These are phyloP conservation scores for Ellobius talpinus DNA, from an alignment of 2,113 vertebrate species.

Conservation along the genomic window DNA sequence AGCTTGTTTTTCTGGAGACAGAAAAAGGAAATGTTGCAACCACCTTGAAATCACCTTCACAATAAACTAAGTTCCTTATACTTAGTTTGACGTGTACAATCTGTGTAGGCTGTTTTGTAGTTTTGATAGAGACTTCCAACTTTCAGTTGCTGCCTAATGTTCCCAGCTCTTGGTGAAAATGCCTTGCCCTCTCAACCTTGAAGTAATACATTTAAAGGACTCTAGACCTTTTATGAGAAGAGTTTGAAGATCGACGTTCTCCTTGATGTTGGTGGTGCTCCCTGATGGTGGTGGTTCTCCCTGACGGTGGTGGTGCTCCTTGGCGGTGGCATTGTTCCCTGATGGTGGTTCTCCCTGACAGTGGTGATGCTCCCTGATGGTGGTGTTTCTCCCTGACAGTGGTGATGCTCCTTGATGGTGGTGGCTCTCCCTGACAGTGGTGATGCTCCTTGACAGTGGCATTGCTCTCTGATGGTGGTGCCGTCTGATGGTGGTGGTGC, in stretches of 20 bases:
- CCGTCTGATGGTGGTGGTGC: rapidly evolving
- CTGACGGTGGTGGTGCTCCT: too few relatives aligned
- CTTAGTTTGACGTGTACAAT: conserved; percentile 38
- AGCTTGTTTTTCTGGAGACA: conserved; percentile 29
- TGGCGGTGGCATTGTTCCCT: too few relatives aligned
- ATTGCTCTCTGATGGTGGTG: too few relatives aligned
- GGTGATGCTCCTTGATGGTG: rapidly evolving
- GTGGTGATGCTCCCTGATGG: too few relatives aligned
- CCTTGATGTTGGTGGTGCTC: too few relatives aligned
- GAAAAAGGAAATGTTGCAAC: conserved; percentile 30
- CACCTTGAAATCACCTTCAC: conserved; percentile 65
- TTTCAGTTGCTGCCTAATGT: conserved; percentile 26
- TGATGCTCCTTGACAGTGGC: rapidly evolving
- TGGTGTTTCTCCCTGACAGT: too few relatives aligned
- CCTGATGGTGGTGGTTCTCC: too few relatives aligned
- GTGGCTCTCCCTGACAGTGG: too few relatives aligned
- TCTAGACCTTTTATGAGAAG: not conserved
- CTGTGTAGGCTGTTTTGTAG: conserved; percentile 48
- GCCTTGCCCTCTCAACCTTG: conserved; percentile 47
- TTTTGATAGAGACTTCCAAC: conserved; percentile 61
- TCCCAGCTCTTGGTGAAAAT: conserved; percentile 36
- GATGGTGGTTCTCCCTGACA: not conserved
- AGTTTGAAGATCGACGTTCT: not conserved
- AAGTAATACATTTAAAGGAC: conserved; percentile 42
- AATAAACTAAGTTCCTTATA: conserved; percentile 48